Base-by-base conservation (phyloP, 1,140 invertebrate species). In the Ptiloglossa arizonensis region DNA sequence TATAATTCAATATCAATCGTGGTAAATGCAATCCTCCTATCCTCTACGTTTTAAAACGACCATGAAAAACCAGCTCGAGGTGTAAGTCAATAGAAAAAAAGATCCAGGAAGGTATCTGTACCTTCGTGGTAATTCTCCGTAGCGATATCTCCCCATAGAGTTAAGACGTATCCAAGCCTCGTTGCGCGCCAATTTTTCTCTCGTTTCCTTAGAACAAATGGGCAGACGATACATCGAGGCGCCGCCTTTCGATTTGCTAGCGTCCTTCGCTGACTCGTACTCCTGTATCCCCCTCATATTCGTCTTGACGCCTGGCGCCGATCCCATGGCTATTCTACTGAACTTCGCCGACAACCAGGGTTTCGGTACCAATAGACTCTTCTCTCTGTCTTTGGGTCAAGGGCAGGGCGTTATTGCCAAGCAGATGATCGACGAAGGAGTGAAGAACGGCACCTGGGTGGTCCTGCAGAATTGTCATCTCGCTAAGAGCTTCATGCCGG, bases 391-490 rank as follows among this genome's bases (percentile, higher is more conserved):
- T 0, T 90, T 99, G 72, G 98, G 98, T 29, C 98, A 99, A 94
- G 98, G 98, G 4, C 98, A 99, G 91, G 97, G 96, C 73, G 97
- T 95, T 38, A 97, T 98, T 84, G 98, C 98, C 29, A 94, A 97
- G 70, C 95, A 95, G 89, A 94, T 98, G 91, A 97, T 99, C 19
- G 95, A 98, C 46, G 96, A 97, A 82, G 97, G 96, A 1, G 93
- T 96, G 2, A 96, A 96, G 84, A 95, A 94, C 79, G 97, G 97
- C 35, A 96, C 95, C 64, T 99, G 98, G 98, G 97, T 99, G 2
- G 95, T 98, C n/a, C 91, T 99, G 41, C 98, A 99, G 93, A 99
- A 99, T 93, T 99, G 98, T 91, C 98, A 99, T 91, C 93, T 99
- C 82, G 98, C 97, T 8, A 97, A 97, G 76, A 97, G 97, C 86